These are phyloP conservation scores for Chiloscyllium plagiosum DNA, from an alignment of 2,113 vertebrate species.

Conservation along the genomic window DNA sequence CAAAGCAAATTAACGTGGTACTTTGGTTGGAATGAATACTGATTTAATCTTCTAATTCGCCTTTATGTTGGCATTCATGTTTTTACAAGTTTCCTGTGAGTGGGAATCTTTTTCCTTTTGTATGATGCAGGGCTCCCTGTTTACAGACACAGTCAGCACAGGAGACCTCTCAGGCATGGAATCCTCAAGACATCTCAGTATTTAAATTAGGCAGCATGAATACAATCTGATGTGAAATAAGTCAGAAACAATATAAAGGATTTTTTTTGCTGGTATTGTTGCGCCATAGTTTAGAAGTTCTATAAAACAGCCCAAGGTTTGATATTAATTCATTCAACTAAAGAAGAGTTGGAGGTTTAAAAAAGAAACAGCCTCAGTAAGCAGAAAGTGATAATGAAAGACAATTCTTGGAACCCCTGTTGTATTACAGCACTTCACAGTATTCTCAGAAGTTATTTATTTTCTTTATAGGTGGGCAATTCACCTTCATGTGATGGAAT, in stretches of 20 bases:
- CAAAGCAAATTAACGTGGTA: background rate
- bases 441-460: constrained; percentile 33
- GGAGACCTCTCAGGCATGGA: background rate
- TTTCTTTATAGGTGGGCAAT: constrained; percentile 32
- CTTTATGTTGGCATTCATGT: constrained; percentile 11
- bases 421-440: constrained; percentile 8
- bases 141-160: background rate
- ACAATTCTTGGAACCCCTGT: constrained; percentile 10
- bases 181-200: background rate
- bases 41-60: background rate
- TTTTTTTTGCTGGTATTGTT: background rate
- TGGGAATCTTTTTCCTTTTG: background rate
- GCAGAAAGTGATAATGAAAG: constrained; percentile 36
- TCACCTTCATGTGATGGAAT: constrained; percentile 15
- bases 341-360: background rate
- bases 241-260: background rate
- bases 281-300: background rate
- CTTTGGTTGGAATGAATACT: constrained; percentile 21
- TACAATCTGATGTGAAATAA: background rate
- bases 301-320: background rate
- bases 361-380: background rate
- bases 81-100: constrained; percentile 26
- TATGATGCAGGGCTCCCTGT: background rate
- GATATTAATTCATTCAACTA: background rate
- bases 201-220: background rate